Percentiles rank a stretch among this genome's conserved stretches.
phyloP scores from a whole-genome alignment of 1,140 invertebrate species.

The Hyphantria cunea region DNA sequence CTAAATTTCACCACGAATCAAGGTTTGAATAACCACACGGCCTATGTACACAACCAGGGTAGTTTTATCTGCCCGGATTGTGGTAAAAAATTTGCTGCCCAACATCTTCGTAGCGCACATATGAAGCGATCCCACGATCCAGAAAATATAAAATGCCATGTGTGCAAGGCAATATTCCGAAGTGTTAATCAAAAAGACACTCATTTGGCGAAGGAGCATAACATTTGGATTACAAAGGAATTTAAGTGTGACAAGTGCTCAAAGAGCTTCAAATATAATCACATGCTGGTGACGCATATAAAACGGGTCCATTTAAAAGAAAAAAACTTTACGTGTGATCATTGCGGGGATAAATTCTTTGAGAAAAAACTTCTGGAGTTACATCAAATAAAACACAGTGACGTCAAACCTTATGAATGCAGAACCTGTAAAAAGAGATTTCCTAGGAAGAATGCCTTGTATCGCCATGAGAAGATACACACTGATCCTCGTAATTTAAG shows the following conservation, averaged over 20 bases:
- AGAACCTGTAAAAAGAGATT: conserved; percentile 27
- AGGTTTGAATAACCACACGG: conserved; percentile 7
- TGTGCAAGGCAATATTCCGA: conserved; percentile 33
- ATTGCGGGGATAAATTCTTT: conserved; percentile 44
- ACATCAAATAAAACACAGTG: conserved; percentile 33
- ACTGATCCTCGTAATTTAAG: background rate
- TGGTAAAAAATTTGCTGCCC: conserved; percentile 11
- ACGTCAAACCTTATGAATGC: conserved; percentile 30
- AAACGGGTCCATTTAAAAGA: conserved; percentile 42
- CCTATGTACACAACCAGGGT: background rate
- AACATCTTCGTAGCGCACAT: conserved; percentile 27
- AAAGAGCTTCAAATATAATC: conserved; percentile 36
- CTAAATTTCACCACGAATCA: conserved; percentile 1
- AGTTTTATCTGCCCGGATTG: conserved; percentile 4
- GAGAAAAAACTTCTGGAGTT: conserved; percentile 6
- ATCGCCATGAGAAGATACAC: conserved; percentile 18
- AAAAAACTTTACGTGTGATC: conserved; percentile 49
- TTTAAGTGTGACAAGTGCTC: conserved; percentile 35
- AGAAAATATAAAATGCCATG: conserved; percentile 32
- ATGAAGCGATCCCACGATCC: conserved; percentile 33
- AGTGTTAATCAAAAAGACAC: conserved; percentile 22
- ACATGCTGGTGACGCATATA: conserved; percentile 36
- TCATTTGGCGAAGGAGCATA: conserved; percentile 36
- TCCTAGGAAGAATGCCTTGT: conserved; percentile 25
- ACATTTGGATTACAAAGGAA: conserved; percentile 21